Percentiles rank a stretch among this genome's conserved stretches.
Evolutionary conservation across 2,797 vertebrate species (phyloP).

Genomic region (Melopsittacus undulatus): DNA sequence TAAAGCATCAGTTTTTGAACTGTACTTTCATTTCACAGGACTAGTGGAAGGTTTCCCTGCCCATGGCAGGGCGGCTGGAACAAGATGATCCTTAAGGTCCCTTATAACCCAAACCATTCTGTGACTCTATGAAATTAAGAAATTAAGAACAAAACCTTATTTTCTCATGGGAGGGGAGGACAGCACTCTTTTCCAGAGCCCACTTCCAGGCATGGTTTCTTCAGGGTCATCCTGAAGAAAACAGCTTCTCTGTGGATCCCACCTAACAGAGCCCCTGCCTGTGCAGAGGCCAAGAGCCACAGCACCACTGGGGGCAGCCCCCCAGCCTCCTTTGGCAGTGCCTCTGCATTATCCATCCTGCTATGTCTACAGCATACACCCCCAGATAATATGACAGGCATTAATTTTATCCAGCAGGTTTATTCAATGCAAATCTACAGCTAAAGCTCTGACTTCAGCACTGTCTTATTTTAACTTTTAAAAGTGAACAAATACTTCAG

Average conservation of each 20-base stretch:
- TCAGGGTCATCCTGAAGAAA: neutral
- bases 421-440: neutral
- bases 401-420: neutral
- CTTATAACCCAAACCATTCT: neutral
- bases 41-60: neutral
- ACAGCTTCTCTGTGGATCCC: neutral
- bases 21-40: neutral
- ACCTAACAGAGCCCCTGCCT: neutral
- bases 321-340: neutral
- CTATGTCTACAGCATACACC: neutral
- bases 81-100: neutral
- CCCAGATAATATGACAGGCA: fast-evolving
- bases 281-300: neutral
- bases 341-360: neutral
- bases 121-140: neutral
- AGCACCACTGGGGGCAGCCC: neutral
- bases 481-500: neutral
- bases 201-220: neutral
- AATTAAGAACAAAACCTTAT: neutral
- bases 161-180: neutral
- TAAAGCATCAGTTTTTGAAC: neutral
- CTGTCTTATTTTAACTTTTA: neutral
- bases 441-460: neutral
- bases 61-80: neutral
- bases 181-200: neutral